Conservation (phyloP, 2,797 vertebrate species). For the Falco peregrinus region DNA sequence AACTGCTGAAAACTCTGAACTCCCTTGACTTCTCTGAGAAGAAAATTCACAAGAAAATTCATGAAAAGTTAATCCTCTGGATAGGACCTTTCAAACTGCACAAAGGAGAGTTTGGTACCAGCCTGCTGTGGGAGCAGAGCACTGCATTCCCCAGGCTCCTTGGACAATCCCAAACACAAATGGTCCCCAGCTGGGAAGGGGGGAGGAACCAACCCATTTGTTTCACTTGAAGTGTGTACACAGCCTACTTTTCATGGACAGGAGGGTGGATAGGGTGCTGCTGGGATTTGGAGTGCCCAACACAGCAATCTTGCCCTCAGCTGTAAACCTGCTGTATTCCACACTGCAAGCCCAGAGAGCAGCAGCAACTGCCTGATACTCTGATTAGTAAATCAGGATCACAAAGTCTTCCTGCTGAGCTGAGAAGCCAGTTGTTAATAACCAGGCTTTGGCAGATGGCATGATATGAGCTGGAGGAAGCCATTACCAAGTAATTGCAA, state of each 20-base stretch:
- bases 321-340: background rate
- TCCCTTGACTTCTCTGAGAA: background rate
- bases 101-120: background rate
- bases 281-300: background rate
- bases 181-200: background rate
- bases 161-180: background rate
- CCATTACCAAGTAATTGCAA: background rate
- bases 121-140: background rate
- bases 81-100: background rate
- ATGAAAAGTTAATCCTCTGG: background rate
- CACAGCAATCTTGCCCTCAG: background rate
- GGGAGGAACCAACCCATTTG: background rate
- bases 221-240: background rate
- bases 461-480: background rate
- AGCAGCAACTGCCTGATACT: background rate
- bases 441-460: background rate
- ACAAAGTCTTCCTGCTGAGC: background rate
- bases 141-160: background rate
- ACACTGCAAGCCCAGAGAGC: background rate
- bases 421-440: background rate
- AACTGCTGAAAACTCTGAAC: background rate
- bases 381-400: background rate
- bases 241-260: background rate
- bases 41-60: background rate
- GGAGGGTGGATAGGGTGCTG: background rate